These are phyloP conservation scores for Merodon equestris DNA, from an alignment of 2,888 invertebrate genomes.

Conservation along the genomic window DNA sequence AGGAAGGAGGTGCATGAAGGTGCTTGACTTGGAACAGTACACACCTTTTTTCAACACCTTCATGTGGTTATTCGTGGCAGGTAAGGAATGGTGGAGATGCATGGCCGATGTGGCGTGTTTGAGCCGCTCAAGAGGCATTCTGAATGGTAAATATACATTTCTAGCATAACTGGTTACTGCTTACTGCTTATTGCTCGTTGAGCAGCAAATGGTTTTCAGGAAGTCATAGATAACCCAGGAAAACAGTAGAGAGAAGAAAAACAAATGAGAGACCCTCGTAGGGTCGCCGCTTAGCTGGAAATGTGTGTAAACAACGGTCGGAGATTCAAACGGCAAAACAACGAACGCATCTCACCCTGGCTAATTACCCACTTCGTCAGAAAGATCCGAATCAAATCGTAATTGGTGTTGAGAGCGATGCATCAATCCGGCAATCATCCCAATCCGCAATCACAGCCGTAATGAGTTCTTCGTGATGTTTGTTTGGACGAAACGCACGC, in stretches of 20 bases:
- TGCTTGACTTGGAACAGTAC: slow-evolving; percentile 24
- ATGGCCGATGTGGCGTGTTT: slow-evolving; percentile 6
- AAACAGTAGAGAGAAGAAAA: slow-evolving; percentile 10
- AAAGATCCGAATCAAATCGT: slow-evolving; percentile 53
- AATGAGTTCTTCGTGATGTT: slow-evolving; percentile 66
- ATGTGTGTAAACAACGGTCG: slow-evolving; percentile 9
- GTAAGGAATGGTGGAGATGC: too few species aligned
- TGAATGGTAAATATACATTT: slow-evolving; percentile 59
- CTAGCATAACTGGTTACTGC: slow-evolving; percentile 32
- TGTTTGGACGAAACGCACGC: slow-evolving; percentile 42
- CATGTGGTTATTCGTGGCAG: slow-evolving; percentile 25
- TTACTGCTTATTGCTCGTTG: too few species aligned
- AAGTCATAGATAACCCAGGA: slow-evolving; percentile 23
- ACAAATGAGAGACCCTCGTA: too few species aligned
- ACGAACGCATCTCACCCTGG: background rate
- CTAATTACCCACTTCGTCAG: slow-evolving; percentile 54
- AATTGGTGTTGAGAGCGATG: slow-evolving; percentile 51
- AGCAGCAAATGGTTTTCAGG: slow-evolving; percentile 26
- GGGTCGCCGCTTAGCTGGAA: slow-evolving; percentile 8
- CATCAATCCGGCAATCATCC: slow-evolving; percentile 49
- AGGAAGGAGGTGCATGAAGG: slow-evolving; percentile 26
- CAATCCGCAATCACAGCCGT: slow-evolving; percentile 32
- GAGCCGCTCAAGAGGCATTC: slow-evolving; percentile 59
- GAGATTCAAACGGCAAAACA: background rate
- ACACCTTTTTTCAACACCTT: slow-evolving; percentile 61